Base-by-base conservation (phyloP, 2,797 vertebrate species). In the Ispidina picta region DNA sequence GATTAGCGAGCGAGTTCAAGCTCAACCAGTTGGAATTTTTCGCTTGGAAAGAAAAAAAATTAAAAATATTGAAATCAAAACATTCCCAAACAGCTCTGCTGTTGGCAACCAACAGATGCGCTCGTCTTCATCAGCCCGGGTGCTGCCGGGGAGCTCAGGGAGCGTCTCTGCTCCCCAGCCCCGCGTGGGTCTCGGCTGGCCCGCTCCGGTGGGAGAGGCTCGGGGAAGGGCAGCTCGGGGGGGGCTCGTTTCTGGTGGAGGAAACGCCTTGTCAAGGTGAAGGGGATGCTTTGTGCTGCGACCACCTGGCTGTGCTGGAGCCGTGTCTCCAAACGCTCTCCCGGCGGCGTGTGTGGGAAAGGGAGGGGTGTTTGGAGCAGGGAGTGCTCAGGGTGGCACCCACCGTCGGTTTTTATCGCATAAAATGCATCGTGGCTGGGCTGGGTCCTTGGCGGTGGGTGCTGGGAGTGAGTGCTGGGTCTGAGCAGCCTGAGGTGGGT, bases 351-450 rank as follows among this genome's bases (percentile, higher is more conserved):
- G 6, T 1, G 4, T 54, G 64, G 78, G 72, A 58, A 39, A 35
- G 16, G 55, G 21, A 19, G 44, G 59, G 3, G 20, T 14, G 26
- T 76, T 15, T 9, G 52, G 74, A 70, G 75, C 48, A 5, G 43
- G 49, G 49, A n/a, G 18, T 28, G n/a, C 25, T 70, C 15, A 2
- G 64, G 90, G n/a, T 14, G 28, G 69, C 51, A 25, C 25, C 25
- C 9, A 0, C 23, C 1, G 10, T 4, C 20, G 15, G 14, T 2
- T 29, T 25, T 21, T 4, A 0, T 31, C 1, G 21, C 25, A 3
- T 3, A 1, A 0, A 4, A n/a, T 6, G 0, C 8, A 0, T 8
- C 0, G 1, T 6, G 44, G 44, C 10, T 48, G 82, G 51, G 49
- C 17, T 2, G 49, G 31, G 17, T 14, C 12, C 31, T 13, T 4